Evolutionary conservation across 2,888 invertebrate genomes (phyloP).

Genomic region (Pachycephus smyrnensis): DNA sequence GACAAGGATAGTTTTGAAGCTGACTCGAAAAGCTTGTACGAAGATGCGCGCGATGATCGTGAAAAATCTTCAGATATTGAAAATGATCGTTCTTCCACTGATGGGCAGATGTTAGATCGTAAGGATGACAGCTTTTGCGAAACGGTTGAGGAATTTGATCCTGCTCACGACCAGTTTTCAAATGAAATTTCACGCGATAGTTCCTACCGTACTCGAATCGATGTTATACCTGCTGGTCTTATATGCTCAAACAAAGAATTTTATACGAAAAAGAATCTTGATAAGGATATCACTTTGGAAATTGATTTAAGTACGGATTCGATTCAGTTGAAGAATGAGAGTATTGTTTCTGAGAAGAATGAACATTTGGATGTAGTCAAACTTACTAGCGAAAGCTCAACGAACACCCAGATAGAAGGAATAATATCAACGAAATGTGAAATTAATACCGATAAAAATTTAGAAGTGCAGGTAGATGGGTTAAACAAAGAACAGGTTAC

Average conservation of each 20-base stretch:
- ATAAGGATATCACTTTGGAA: neutral
- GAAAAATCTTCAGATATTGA: neutral
- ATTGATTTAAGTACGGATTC: neutral
- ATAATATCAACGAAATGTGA: neutral
- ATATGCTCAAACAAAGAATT: neutral
- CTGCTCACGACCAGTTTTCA: neutral
- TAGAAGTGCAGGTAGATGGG: neutral
- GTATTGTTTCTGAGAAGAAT: constrained; percentile 22
- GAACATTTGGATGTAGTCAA: constrained; percentile 64
- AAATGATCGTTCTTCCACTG: constrained; percentile 1
- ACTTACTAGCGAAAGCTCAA: constrained; percentile 45
- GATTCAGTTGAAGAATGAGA: constrained; percentile 22
- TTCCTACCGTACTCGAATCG: neutral
- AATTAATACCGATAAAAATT: neutral
- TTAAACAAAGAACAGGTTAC: neutral
- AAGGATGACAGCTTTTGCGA: neutral
- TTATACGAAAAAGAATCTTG: neutral
- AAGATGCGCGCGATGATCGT: neutral
- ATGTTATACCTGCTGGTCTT: neutral
- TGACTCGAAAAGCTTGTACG: neutral
- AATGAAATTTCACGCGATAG: neutral
- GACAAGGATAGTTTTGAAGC: neutral
- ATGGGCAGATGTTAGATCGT: neutral
- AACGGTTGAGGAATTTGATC: neutral
- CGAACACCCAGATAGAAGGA: neutral